Evolutionary conservation across 2,888 invertebrate species (phyloP), one percentile per base, ranked within the genome.

Genomic region (Oscheius sp.): DNA sequence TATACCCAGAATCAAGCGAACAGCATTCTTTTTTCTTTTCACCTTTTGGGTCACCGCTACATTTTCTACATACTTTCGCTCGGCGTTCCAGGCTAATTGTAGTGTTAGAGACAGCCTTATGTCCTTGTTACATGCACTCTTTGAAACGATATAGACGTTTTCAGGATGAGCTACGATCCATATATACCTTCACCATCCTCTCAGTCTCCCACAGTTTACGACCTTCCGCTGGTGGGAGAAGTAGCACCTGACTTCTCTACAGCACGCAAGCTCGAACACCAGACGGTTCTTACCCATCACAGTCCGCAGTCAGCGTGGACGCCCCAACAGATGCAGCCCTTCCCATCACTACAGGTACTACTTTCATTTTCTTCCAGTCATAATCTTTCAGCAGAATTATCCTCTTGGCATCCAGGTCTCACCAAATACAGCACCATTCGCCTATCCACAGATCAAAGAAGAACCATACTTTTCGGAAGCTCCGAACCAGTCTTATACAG

Each of bases 101-200:
- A 57, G 57, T 57, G 57, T 57, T 32, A 21, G 29, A 57, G 32
- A 32, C 57, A 57, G 57, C 57, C 32, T 35, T 35, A 7, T 60
- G 60, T 35, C 60, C 42, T 60, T 1, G 53, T 29, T 53, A 3
- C 29, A 7, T 53, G 7, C 1, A 53, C 11, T 29, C 53, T 13
- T 53, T 9, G 42, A 3, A 0, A 42, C 42, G 42, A 42, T 42
- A 42, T 47, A 29, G n/a, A 11, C 29, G 10, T 32, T 48, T 68
- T 68, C 37, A 68, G 68, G 29, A 72, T 72, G 72, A 72, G 60
- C 60, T 72, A 50, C 51, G 72, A 72, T 33, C 37, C 62, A 5
- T 72, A 48, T 35, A 55, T 57, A 29, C 65, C 73, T 2, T 73
- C 73, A 13, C 73, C 73, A 2, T 47, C 73, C 11, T 73, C 73